Conservation (phyloP, 2,888 invertebrate species). For the Aporophyla lueneburgensis region DNA sequence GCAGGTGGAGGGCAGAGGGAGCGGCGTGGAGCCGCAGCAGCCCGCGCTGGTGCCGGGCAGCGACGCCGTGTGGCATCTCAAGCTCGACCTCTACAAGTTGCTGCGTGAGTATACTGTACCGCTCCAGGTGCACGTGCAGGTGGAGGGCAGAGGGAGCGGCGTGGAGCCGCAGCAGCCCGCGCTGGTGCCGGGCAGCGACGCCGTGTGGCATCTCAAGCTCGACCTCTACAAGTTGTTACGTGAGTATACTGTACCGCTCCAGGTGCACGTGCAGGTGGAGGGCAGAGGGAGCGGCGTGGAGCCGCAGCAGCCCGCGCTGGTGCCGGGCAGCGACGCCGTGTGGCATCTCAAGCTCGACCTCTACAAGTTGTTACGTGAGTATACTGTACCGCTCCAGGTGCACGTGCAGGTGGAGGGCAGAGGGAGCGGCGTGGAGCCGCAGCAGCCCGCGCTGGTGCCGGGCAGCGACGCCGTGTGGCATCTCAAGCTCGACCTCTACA, state of each 20-base stretch:
- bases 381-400: constrained; percentile 93
- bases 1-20: constrained; percentile 91
- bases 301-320: constrained; percentile 91
- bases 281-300: constrained; percentile 93
- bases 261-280: constrained; percentile 91
- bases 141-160: constrained; percentile 92
- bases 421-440: constrained; percentile 91
- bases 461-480: constrained; percentile 95
- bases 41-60: constrained; percentile 92
- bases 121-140: constrained; percentile 92
- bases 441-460: constrained; percentile 92
- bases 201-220: constrained; percentile 96
- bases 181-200: constrained; percentile 92
- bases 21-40: constrained; percentile 91
- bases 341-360: constrained; percentile 96
- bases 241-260: constrained; percentile 93
- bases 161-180: constrained; percentile 91
- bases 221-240: constrained; percentile 92
- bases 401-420: constrained; percentile 91
- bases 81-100: constrained; percentile 93
- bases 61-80: constrained; percentile 95
- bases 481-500: constrained; percentile 93
- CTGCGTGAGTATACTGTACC: too few species aligned
- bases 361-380: constrained; percentile 89
- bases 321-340: constrained; percentile 93